Evolutionary conservation across 2,113 vertebrate species (phyloP).

Genomic region (Sus scrofa): T2T-Sscrofa CM000816.6:75512501-75513000

Average conservation of each 20-base stretch:
- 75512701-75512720: not conserved
- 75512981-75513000: not conserved
- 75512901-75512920: not conserved
- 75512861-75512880: not conserved
- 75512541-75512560: not conserved
- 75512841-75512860: slow-evolving; percentile 47
- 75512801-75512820: slow-evolving; percentile 40
- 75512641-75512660: not conserved
- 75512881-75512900: slow-evolving; percentile 28
- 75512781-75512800: not conserved
- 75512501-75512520: not conserved
- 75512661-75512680: slow-evolving; percentile 46
- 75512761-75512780: slow-evolving; percentile 52
- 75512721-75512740: not conserved
- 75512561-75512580: not conserved
- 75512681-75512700: not conserved
- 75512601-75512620: slow-evolving; percentile 28
- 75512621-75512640: slow-evolving; percentile 40
- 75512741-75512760: slow-evolving; percentile 11
- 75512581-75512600: slow-evolving; percentile 48
- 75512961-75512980: slow-evolving; percentile 46
- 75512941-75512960: not conserved
- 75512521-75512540: not conserved
- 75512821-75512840: not conserved
- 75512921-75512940: not conserved